Base-by-base conservation (phyloP, 2,888 invertebrate genomes). In the Tryphoninae sp. region DNA sequence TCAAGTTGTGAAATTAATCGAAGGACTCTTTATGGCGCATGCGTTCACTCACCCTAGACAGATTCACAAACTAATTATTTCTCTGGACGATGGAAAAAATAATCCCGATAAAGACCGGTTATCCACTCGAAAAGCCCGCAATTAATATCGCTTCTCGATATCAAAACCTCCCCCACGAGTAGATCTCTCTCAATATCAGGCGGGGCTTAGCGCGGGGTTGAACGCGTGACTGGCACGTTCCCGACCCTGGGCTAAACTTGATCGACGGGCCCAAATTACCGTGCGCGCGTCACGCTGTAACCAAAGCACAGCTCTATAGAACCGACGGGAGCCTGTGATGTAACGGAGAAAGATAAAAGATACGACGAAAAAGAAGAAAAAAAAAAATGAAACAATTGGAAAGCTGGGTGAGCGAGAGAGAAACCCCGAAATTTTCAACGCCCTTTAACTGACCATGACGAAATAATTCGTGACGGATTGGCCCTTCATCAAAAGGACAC, bases 381-480 rank as follows among this genome's bases (percentile, higher is more conserved):
- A 51, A 23, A 1, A 58, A 51, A 16, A 2, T 22, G n/a, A n/a
- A 51, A 49, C n/a, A 49, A 51, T 51, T 33, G 6, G 33, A 33
- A 33, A 6, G 6, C 6, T 4, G 33, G 6, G 33, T 33, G 45
- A 55, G 55, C 8, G 55, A 55, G 19, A 55, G 16, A 19, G 67
- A 72, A 45, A 53, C 8, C 65, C n/a, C 71, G 76, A 76, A 77
- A 72, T 65, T 67, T 72, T 67, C 33, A 80, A 80, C 67, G 49
- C 76, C 67, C 72, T 72, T 73, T 68, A 80, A 80, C 80, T 76
- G 80, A 61, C 76, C 80, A 23, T 80, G 71, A 80, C 76, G 42
- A 65, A 80, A 42, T 76, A 72, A 80, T 76, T 77, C 72, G 80
- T 73, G 77, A 77, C 77, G 80, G 77, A 77, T 80, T 77, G 67